phyloP scores from a whole-genome alignment of 2,797 vertebrate genomes.

The Pantherophis vulpinus region DNA sequence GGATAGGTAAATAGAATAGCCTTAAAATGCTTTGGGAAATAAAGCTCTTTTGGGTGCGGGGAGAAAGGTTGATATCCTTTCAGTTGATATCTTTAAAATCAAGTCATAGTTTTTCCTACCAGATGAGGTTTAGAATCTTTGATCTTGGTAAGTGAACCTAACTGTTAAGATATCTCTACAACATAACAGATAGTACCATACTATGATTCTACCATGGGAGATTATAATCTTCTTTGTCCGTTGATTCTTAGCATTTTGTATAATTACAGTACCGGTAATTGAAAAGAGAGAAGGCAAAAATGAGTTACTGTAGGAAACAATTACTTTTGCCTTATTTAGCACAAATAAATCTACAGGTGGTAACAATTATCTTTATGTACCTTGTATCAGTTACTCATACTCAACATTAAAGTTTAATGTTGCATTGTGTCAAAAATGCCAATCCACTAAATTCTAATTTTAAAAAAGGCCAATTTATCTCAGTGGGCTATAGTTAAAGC shows the following conservation, averaged over 20 bases:
- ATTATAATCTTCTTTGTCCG: not conserved
- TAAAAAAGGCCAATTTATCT: not conserved
- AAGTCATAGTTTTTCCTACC: not conserved
- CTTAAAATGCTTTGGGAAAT: not conserved
- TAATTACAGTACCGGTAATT: not conserved
- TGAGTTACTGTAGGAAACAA: not conserved
- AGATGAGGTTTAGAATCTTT: not conserved
- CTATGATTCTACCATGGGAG: not conserved
- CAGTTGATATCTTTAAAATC: not conserved
- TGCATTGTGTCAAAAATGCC: not conserved
- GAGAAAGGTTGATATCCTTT: not conserved
- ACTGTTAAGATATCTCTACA: not conserved
- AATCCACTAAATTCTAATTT: slow-evolving; percentile 12
- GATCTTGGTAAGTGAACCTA: not conserved
- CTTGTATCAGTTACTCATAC: slow-evolving; percentile 8
- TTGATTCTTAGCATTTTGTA: not conserved
- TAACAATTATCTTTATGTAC: slow-evolving; percentile 13
- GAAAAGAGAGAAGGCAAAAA: not conserved
- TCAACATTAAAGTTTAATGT: slow-evolving; percentile 22
- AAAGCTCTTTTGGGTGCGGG: not conserved
- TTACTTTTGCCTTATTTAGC: not conserved
- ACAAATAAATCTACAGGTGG: not conserved
- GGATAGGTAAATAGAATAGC: not conserved
- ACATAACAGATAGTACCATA: not conserved
- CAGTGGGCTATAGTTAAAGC: not conserved